Percentiles rank a stretch among this genome's conserved stretches.
phyloP scores from a whole-genome alignment of 2,797 vertebrate genomes.

The Sebastolobus altivelis region DNA sequence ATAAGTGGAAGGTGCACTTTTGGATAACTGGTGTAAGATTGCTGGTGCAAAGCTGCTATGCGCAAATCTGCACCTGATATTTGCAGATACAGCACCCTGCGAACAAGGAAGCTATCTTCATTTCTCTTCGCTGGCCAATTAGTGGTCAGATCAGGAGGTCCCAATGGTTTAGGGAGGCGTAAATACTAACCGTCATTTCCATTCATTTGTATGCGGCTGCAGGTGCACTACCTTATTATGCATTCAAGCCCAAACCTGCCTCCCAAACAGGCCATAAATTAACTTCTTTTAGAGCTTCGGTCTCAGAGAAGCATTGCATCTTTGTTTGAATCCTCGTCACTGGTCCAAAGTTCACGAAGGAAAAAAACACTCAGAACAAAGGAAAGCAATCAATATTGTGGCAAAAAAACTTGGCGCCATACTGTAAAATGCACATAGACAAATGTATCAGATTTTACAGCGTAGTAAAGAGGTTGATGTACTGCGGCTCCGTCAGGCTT shows the following conservation, averaged over 20 bases:
- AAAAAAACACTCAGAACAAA: slow-evolving; percentile 47
- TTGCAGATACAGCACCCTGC: slow-evolving; percentile 58
- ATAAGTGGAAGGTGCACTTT: background rate
- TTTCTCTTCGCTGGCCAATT: slow-evolving; percentile 78
- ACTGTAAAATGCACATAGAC: slow-evolving; percentile 72
- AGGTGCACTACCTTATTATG: slow-evolving; percentile 84
- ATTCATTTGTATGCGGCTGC: slow-evolving; percentile 87
- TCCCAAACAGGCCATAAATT: slow-evolving; percentile 87
- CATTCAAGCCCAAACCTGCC: slow-evolving; percentile 84
- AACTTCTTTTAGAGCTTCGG: slow-evolving; percentile 83
- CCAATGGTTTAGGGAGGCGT: slow-evolving; percentile 70
- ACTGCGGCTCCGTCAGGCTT: slow-evolving; percentile 61
- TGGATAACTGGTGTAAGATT: background rate
- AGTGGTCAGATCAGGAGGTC: slow-evolving; percentile 81
- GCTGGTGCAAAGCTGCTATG: slow-evolving; percentile 1
- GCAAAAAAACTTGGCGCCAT: slow-evolving; percentile 45
- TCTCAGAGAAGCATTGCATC: slow-evolving; percentile 79
- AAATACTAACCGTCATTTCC: slow-evolving; percentile 81
- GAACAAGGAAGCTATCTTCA: slow-evolving; percentile 65
- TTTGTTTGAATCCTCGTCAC: slow-evolving; percentile 73
- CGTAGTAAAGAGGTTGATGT: slow-evolving; percentile 77
- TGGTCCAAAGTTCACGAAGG: slow-evolving; percentile 61
- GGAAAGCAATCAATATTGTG: slow-evolving; percentile 57
- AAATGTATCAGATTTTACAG: slow-evolving; percentile 75
- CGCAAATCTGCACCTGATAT: slow-evolving; percentile 43